Evolutionary conservation across 2,113 vertebrate genomes (phyloP).

Genomic region (Mesocricetus auratus): DNA sequence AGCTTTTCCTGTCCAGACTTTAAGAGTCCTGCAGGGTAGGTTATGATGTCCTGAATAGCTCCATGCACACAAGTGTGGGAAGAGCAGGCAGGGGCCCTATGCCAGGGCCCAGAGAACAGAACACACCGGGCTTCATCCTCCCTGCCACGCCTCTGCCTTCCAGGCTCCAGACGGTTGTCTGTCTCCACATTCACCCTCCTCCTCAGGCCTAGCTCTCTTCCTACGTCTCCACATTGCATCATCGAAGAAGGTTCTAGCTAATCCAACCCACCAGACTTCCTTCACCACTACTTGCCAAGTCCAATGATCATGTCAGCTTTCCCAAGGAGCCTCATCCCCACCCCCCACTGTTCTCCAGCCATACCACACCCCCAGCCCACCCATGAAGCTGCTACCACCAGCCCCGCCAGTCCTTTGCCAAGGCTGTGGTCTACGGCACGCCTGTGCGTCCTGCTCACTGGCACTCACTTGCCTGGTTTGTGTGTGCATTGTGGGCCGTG

Average conservation of each 20-base stretch:
- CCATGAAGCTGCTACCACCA: fast-evolving
- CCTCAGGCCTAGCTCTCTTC: too few relatives aligned
- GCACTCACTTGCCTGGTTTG: fast-evolving
- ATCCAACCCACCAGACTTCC: fast-evolving
- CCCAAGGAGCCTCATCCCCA: background rate
- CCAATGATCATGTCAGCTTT: background rate
- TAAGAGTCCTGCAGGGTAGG: too few relatives aligned
- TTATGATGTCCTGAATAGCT: fast-evolving
- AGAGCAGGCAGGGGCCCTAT: fast-evolving
- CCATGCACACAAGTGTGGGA: fast-evolving
- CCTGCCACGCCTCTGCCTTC: too few relatives aligned
- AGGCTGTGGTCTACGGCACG: background rate
- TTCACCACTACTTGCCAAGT: fast-evolving
- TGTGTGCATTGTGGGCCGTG: background rate
- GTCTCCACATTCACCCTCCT: background rate
- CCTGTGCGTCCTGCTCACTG: background rate
- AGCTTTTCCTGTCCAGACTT: background rate
- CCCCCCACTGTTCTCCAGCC: background rate
- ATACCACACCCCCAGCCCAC: fast-evolving
- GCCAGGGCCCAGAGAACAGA: fast-evolving
- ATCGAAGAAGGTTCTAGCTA: fast-evolving
- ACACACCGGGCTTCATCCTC: background rate
- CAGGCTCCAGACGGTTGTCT: fast-evolving
- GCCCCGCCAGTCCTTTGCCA: fast-evolving
- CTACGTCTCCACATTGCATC: fast-evolving